Evolutionary conservation across 2,888 invertebrate genomes (phyloP), one percentile per base, ranked within the genome.

Genomic region (Rhagium mordax): DNA sequence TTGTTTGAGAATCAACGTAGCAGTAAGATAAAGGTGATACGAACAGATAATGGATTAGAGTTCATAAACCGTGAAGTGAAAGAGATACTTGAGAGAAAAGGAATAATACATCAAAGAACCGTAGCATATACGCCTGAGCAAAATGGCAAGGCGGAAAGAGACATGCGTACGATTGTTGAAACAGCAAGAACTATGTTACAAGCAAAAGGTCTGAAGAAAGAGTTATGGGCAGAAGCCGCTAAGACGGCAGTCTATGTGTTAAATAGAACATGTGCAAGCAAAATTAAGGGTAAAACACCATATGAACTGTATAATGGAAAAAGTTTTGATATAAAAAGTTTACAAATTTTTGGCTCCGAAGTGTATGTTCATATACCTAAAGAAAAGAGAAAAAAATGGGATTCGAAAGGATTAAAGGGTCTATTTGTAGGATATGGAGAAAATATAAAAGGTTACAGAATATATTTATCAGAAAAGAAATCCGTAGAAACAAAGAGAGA

Each of bases 131-230:
- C 18, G 2, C 49, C 49, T 18, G 65, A 78, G 65, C 66, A 67
- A 41, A 76, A 79, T 65, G 78, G 78, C 10, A 70, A 66, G 8
- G 74, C 78, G n/a, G 78, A 78, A 65, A 70, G 76, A 61, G 55
- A 74, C 16, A 62, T 70, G 59, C 33, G 78, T 49, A 80, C 80
- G 3, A 10, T 49, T 1, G 20, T 66, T 15, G 53, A 66, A n/a
- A 27, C 66, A 16, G 55, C 53, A 16, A 51, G 66, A 66, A 41
- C 66, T n/a, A n/a, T n/a, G n/a, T 5, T 66, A n/a, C 5, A 16
- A 6, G 49, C 41, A 10, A 41, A 41, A 41, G 41, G 41, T 41
- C 18, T 49, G 15, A 49, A 60, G 15, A 60, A 29, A 5, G 18
- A 33, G 16, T 5, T 60, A 60, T 33, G 41, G 60, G 60, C 60